Evolutionary conservation across 2,888 invertebrate genomes (phyloP).

Genomic region (Lobophora halterata): DNA sequence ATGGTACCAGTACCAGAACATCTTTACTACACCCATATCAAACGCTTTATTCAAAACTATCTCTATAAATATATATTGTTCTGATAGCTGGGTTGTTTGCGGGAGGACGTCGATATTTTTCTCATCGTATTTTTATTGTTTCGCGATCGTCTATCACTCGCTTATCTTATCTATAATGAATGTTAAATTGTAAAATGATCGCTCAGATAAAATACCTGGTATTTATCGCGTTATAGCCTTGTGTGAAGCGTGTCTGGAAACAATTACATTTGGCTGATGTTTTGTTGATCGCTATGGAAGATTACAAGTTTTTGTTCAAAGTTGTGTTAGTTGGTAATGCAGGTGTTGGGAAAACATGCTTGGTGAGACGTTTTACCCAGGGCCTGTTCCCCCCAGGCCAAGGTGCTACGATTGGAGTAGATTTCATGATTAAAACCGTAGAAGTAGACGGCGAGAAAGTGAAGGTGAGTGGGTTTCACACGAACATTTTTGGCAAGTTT

Average conservation of each 20-base stretch:
- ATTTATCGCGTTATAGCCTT: conserved; percentile 56
- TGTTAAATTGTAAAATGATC: conserved; percentile 57
- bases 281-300: conserved; percentile 88
- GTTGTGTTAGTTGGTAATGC: conserved; percentile 99
- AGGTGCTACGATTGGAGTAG: conserved; percentile 98
- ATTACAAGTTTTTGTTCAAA: conserved; percentile 99
- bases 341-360: conserved; percentile 98
- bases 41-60: too few relatives aligned
- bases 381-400: conserved; percentile 98
- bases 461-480: conserved; percentile 82
- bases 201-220: conserved; percentile 44
- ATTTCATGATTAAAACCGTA: conserved; percentile 99
- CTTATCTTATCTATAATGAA: conserved; percentile 58
- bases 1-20: too few relatives aligned
- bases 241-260: conserved; percentile 59
- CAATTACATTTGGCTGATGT: conserved; percentile 56
- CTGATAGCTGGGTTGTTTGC: conserved; percentile 8
- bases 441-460: conserved; percentile 98
- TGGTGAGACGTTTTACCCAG: conserved; percentile 98
- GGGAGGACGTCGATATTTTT: conserved; percentile 41
- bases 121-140: conserved; percentile 22
- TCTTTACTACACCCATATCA: too few relatives aligned
- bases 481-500: conserved; percentile 37
- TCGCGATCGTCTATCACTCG: conserved; percentile 15
- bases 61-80: conserved; percentile 5